phyloP scores from a whole-genome alignment of 2,888 invertebrate species.

The Acleris literana region DNA sequence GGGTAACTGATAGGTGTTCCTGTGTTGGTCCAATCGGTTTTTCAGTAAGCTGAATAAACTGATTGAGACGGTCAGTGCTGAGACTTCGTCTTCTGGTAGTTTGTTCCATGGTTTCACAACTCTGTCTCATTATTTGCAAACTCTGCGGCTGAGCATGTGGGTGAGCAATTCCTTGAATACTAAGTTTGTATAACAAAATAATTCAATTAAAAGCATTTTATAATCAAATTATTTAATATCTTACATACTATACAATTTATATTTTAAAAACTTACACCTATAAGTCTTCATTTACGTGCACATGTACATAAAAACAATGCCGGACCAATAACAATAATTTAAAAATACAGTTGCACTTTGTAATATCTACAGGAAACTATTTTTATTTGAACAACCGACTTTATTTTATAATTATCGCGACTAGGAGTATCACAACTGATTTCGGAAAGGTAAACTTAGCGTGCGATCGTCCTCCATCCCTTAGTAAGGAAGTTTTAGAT shows the following conservation, averaged over 20 bases:
- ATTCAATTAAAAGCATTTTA: conserved; percentile 9
- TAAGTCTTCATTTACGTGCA: conserved; percentile 71
- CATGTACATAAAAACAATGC: conserved; percentile 46
- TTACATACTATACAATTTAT: conserved; percentile 38
- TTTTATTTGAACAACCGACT: conserved; percentile 24
- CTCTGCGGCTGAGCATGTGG: no score
- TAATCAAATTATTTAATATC: conserved; percentile 53
- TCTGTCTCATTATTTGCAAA: no score
- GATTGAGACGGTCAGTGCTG: no score
- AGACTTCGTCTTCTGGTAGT: no score
- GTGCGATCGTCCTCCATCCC: conserved; percentile 28
- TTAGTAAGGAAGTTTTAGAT: conserved; percentile 39
- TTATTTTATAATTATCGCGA: conserved; percentile 43
- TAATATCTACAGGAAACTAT: conserved; percentile 22
- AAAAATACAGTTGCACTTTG: conserved; percentile 32
- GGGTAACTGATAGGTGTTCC: no score
- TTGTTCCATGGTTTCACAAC: no score
- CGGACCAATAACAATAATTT: conserved; percentile 30
- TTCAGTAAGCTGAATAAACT: no score
- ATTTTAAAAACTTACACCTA: conserved; percentile 51
- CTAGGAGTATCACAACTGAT: conserved; percentile 47
- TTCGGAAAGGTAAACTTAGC: conserved; percentile 34
- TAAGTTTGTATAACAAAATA: not conserved
- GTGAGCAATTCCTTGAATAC: no score
- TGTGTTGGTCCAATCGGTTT: no score